Conservation (phyloP, 35 echinoderm and acorn worm genomes). For the Anneissia japonica region DNA sequence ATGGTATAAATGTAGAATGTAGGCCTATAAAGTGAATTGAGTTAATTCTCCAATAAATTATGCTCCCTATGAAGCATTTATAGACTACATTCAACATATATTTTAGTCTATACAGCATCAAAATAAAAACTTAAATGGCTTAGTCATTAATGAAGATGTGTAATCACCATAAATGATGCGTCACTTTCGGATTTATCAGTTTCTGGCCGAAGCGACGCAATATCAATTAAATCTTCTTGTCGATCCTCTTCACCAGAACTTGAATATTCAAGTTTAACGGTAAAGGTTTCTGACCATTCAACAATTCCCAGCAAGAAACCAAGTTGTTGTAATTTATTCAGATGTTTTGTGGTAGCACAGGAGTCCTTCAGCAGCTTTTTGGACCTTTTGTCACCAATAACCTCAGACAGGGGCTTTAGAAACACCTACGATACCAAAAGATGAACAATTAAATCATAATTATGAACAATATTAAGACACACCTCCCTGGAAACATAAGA, state of each 20-base stretch:
- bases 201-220: constrained; percentile 13
- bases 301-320: constrained; percentile 47
- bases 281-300: constrained; percentile 21
- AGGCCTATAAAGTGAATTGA: too few species aligned
- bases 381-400: constrained; percentile 32
- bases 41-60: too few species aligned
- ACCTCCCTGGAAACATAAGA: background rate
- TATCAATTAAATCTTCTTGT: background rate
- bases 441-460: constrained; percentile 6
- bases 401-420: constrained; percentile 29
- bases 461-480: background rate
- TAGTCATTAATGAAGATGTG: too few species aligned
- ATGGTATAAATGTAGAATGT: too few species aligned
- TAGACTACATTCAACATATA: too few species aligned
- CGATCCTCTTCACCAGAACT: background rate
- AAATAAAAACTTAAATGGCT: too few species aligned
- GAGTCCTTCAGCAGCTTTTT: background rate
- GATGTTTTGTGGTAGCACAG: constrained; percentile 24
- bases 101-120: too few species aligned
- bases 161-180: too few species aligned
- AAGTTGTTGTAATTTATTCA: constrained; percentile 23
- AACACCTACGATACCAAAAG: constrained; percentile 17
- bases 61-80: too few species aligned
- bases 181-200: background rate
- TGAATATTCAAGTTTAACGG: background rate